Conservation (phyloP, 2,888 invertebrate genomes). For the Erebia epiphron region DNA sequence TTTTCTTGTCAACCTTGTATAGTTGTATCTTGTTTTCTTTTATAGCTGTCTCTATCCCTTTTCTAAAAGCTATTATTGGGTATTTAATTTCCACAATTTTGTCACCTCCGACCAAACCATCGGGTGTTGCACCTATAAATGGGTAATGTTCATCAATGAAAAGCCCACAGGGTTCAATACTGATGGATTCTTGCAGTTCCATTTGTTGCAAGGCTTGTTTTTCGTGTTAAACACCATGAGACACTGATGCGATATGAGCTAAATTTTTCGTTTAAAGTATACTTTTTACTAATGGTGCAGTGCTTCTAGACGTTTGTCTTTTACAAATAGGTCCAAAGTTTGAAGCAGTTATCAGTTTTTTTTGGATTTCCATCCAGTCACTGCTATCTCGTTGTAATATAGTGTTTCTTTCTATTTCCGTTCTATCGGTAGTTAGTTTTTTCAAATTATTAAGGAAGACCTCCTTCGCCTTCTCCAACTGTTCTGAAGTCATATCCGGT, state of each 20-base stretch:
- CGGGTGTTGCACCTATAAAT: neutral
- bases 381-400: neutral
- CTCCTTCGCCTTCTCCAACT: no score
- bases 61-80: no score
- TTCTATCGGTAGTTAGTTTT: neutral
- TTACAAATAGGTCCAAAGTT: neutral
- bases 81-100: no score
- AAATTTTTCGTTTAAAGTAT: neutral
- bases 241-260: neutral
- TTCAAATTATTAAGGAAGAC: no score
- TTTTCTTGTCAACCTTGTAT: conserved; percentile 24
- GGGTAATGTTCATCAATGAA: neutral
- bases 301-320: conserved; percentile 23
- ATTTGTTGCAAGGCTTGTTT: neutral
- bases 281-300: neutral
- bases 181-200: no score
- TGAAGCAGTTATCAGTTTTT: neutral
- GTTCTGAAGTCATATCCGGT: no score
- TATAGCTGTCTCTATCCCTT: no score
- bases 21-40: no score
- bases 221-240: neutral
- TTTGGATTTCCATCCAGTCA: neutral
- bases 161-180: neutral
- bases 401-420: neutral
- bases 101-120: no score